Evolutionary conservation across 2,888 invertebrate species (phyloP), one percentile per base, ranked within the genome.

Genomic region (Drosophila atripex): DNA sequence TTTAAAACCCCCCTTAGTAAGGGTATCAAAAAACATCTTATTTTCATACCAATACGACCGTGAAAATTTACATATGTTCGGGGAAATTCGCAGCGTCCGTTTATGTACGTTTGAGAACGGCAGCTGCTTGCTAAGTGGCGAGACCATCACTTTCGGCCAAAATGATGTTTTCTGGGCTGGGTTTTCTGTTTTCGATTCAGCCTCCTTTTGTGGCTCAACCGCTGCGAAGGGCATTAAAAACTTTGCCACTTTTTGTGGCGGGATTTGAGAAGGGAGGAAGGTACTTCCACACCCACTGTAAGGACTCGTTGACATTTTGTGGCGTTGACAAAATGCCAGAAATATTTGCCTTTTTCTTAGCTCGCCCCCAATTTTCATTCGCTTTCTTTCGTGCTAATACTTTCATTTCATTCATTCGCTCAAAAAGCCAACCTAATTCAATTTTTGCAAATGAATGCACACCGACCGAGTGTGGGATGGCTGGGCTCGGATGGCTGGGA

Each of bases 51-150:
- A 45, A 23, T 18, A 38, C 51, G 68, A 25, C 54, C 87, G 77
- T 86, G 86, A 88, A 86, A 86, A 78, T 80, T 88, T 76, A 75
- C 86, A 88, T 86, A 84, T 80, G 88, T 76, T 73, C 71, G 69
- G 46, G 71, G 69, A 85, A 85, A 82, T 63, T 80, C 63, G 63
- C 69, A 74, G 66, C 58, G 68, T 55, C 58, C 55, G 47, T 73
- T 73, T 61, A 60, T 59, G 63, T 69, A 45, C 7, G 30, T 38
- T 21, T 39, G 35, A 21, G 66, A 39, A 49, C 63, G 70, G 60
- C 78, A 78, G 83, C 78, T 79, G 80, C 47, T 58, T 51, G 83
- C 83, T 73, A 78, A 82, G 76, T 82, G 82, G 47, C 71, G 39
- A 46, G 32, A 23, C 38, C 50, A 64, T 64, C 65, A 64, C 45